Conservation (phyloP, 2,113 vertebrate species). For the Sminthopsis crassicaudata region DNA sequence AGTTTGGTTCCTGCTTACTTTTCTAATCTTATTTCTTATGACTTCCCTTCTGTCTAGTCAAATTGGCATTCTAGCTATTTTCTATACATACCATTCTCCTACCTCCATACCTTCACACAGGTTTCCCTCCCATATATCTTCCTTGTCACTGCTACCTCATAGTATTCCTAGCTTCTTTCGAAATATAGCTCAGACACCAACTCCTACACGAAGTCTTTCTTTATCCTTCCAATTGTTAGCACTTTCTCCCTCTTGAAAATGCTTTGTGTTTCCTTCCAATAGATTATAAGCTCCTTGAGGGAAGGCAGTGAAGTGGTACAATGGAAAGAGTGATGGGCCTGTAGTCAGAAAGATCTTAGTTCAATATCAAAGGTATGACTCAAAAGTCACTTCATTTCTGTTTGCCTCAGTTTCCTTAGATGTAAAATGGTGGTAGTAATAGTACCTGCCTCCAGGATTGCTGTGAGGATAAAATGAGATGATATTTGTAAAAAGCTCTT, state of each 20-base stretch:
- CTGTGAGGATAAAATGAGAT: not conserved
- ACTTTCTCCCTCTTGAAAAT: not conserved
- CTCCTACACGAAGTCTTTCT: not conserved
- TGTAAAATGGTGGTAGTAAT: not conserved
- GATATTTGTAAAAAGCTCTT: not conserved
- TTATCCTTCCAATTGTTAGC: not conserved
- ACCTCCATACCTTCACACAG: not conserved
- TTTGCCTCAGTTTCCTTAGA: no score
- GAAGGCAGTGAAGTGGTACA: not conserved
- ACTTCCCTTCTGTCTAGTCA: not conserved
- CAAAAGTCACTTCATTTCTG: not conserved
- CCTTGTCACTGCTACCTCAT: not conserved
- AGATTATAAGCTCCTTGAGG: not conserved
- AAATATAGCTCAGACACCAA: not conserved
- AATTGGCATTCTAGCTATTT: not conserved
- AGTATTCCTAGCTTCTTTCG: not conserved
- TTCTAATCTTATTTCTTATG: not conserved
- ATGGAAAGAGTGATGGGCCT: not conserved
- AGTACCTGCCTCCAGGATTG: not conserved
- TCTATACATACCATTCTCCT: not conserved
- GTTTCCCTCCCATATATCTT: not conserved
- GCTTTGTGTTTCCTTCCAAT: not conserved
- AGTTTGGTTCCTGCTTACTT: not conserved
- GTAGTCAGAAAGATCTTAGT: not conserved
- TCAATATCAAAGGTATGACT: not conserved